phyloP scores from a whole-genome alignment of 2,888 invertebrate genomes.

The Drosophila fulvimacula region DNA sequence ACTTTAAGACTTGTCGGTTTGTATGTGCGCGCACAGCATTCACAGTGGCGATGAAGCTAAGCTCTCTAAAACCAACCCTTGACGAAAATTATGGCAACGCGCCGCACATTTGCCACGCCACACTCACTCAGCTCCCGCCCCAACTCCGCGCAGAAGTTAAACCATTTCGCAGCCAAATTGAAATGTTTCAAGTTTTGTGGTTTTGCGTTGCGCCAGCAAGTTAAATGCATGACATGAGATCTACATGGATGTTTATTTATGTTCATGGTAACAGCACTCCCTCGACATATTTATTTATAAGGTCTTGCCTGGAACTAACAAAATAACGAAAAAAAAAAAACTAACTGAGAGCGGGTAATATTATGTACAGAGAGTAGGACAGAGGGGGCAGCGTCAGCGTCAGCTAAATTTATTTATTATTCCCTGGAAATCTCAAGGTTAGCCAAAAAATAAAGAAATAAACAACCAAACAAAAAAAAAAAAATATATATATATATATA shows the following conservation, averaged over 20 bases:
- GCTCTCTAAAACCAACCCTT: conserved; percentile 6
- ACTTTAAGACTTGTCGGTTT: conserved; percentile 2
- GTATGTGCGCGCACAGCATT: not conserved
- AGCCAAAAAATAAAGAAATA: conserved; percentile 9
- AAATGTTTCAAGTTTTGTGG: conserved; percentile 53
- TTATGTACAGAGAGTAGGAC: not conserved
- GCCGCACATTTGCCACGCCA: not conserved
- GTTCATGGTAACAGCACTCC: conserved; percentile 9
- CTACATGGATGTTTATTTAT: conserved; percentile 27
- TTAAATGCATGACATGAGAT: conserved; percentile 32
- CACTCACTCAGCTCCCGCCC: not conserved
- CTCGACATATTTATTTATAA: conserved; percentile 34
- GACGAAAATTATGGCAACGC: conserved; percentile 1
- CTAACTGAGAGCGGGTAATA: not conserved
- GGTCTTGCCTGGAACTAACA: conserved; percentile 16
- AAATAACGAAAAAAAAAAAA: not conserved
- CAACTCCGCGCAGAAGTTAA: conserved; percentile 5
- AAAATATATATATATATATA: too few relatives aligned
- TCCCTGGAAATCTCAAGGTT: conserved; percentile 44
- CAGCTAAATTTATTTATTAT: conserved; percentile 49
- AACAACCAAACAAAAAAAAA: too few relatives aligned
- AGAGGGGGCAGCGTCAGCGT: not conserved
- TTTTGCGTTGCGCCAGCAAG: conserved; percentile 29
- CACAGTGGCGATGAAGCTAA: not conserved
- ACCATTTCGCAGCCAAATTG: conserved; percentile 30